Evolutionary conservation across 1,140 invertebrate genomes (phyloP).

Genomic region (Sarcophaga bullata): DNA sequence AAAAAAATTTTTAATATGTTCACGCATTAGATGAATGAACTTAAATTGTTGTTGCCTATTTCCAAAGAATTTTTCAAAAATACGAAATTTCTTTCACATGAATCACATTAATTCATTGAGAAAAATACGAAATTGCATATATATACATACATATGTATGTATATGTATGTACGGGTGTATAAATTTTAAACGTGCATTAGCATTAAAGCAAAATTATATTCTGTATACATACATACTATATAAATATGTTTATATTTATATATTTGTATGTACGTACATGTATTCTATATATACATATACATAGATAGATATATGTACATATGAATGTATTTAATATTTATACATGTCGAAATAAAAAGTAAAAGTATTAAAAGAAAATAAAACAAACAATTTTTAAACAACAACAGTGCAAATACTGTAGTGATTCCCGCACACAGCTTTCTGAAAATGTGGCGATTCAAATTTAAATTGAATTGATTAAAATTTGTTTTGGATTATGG

Average conservation of each 20-base stretch:
- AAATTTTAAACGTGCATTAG: not conserved
- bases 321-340: too few relatives aligned
- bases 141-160: slow-evolving; percentile 13
- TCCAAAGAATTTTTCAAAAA: slow-evolving; percentile 36
- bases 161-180: not conserved
- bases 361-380: not conserved
- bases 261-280: too few relatives aligned
- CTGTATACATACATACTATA: too few relatives aligned
- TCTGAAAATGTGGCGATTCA: too few relatives aligned
- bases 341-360: too few relatives aligned
- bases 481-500: slow-evolving; percentile 29
- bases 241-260: too few relatives aligned
- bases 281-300: not conserved
- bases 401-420: slow-evolving; percentile 5
- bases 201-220: too few relatives aligned
- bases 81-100: slow-evolving; percentile 29
- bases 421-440: too few relatives aligned
- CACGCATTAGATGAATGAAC: slow-evolving; percentile 33
- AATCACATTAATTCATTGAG: slow-evolving; percentile 36
- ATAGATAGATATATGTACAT: not conserved
- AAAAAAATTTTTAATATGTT: not conserved
- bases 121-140: slow-evolving; percentile 24
- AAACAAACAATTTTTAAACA: not conserved
- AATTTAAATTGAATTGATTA: not conserved
- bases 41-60: slow-evolving; percentile 4